Evolutionary conservation across 1,140 invertebrate species (phyloP).

Genomic region (Euura lappo): DNA sequence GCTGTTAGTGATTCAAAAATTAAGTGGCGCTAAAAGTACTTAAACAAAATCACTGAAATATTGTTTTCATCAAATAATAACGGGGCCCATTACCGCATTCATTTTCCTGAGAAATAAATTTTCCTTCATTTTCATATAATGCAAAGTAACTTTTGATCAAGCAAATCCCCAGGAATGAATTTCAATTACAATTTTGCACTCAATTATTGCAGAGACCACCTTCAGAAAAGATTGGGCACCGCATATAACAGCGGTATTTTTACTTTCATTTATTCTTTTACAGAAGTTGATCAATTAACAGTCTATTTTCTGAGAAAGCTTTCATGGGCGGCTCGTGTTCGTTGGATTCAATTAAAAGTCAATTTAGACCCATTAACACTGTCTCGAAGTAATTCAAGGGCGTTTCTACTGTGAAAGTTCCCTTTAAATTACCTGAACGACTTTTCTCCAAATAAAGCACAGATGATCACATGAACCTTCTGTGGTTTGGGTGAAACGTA

Average conservation of each 20-base stretch:
- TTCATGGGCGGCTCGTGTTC: neutral
- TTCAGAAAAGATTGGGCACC: neutral
- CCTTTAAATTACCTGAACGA: neutral
- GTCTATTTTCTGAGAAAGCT: neutral
- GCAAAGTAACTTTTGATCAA: too few species aligned
- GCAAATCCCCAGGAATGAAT: neutral
- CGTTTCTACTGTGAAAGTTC: neutral
- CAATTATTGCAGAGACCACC: neutral
- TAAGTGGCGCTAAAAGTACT: neutral
- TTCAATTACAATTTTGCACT: neutral
- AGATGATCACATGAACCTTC: too few species aligned
- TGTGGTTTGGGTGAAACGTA: too few species aligned
- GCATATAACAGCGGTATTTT: neutral
- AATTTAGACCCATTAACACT: neutral
- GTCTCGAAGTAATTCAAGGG: neutral
- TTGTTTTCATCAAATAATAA: too few species aligned
- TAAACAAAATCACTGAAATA: too few species aligned
- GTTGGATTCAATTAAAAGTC: neutral
- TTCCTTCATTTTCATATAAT: too few species aligned
- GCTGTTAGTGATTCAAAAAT: constrained; percentile 7
- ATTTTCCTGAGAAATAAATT: too few species aligned
- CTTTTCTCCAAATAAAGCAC: neutral
- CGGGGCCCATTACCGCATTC: too few species aligned
- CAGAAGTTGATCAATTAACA: neutral
- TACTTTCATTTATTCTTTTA: neutral